Evolutionary conservation across 2,888 invertebrate genomes (phyloP).

Genomic region (Synergus japonicus): DNA sequence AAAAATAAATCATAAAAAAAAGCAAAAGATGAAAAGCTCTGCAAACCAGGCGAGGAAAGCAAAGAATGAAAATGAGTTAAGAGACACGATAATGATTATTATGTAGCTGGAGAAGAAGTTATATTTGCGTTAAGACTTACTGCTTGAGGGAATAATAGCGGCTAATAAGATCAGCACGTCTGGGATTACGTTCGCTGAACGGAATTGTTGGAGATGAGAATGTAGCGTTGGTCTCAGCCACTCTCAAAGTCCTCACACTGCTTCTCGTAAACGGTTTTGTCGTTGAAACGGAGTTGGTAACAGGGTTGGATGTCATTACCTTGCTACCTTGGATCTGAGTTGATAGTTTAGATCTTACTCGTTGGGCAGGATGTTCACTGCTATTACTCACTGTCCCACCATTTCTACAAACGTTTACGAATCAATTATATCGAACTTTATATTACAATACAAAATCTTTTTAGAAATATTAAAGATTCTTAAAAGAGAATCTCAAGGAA

Average conservation of each 20-base stretch:
- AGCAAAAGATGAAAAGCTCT: conserved; percentile 14
- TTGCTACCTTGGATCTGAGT: conserved; percentile 65
- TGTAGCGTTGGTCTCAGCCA: conserved; percentile 56
- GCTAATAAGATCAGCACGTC: conserved; percentile 72
- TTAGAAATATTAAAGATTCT: neutral
- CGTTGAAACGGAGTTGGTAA: conserved; percentile 61
- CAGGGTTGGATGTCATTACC: conserved; percentile 57
- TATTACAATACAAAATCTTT: neutral
- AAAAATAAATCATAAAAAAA: neutral
- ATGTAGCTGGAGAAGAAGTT: conserved; percentile 11
- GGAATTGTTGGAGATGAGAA: conserved; percentile 60
- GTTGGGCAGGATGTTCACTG: conserved; percentile 67
- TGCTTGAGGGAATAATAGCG: conserved; percentile 72
- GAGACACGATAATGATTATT: conserved; percentile 15
- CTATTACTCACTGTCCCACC: conserved; percentile 68
- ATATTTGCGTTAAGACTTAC: conserved; percentile 66
- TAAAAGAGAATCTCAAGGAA: neutral
- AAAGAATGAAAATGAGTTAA: conserved; percentile 16
- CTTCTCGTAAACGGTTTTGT: conserved; percentile 72
- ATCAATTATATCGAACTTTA: neutral
- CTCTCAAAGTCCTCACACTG: conserved; percentile 65
- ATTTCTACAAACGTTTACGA: conserved; percentile 65
- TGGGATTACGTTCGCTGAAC: conserved; percentile 59
- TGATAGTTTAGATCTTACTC: conserved; percentile 69
- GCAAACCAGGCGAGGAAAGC: neutral